Base-by-base conservation (phyloP, 2,113 vertebrate species). In the Rhinichthys klamathensis region DNA sequence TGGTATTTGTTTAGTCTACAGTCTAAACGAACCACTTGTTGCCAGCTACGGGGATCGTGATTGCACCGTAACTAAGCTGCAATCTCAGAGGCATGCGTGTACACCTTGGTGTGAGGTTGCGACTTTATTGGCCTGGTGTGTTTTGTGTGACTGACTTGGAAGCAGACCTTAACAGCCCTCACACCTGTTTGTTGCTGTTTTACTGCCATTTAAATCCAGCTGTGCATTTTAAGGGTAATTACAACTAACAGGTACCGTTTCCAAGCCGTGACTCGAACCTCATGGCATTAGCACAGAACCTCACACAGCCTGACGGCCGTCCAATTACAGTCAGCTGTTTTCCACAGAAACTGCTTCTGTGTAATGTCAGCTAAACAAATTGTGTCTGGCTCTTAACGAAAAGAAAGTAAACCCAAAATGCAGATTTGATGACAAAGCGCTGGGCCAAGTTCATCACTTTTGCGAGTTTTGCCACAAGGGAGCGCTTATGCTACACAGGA, bases 161-260 rank as follows among this genome's bases (percentile, higher is more conserved):
- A 56, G 38, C 77, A 54, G 56, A 79, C 63, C 86, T 86, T 90
- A 87, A 60, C 81, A 89, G 88, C 74, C 82, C 73, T 87, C 88
- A 75, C 84, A 88, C 88, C 85, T 90, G 89, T 82, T 41, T 83
- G 70, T 88, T 13, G 80, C 84, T 83, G 35, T 82, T 91, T 93
- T 93, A 90, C 91, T 89, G 91, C 84, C 84, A 83, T 92, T 93
- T 92, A 81, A 86, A 90, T 90, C 91, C 91, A 93, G 93, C 92
- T 93, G 92, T 91, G 84, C 13, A 7, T 86, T 87, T 83, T 87
- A 89, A 51, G 91, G 92, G 90, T 87, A 90, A 90, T 93, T 91
- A 16, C 51, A 87, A 90, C 88, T 92, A 91, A 92, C 87, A 91
- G 92, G 91, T 92, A 91, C 81, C 85, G 83, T 87, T 87, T 70